These are phyloP conservation scores for Mormyrus iriodes DNA, from an alignment of 2,113 vertebrate species.

Conservation along the genomic window DNA sequence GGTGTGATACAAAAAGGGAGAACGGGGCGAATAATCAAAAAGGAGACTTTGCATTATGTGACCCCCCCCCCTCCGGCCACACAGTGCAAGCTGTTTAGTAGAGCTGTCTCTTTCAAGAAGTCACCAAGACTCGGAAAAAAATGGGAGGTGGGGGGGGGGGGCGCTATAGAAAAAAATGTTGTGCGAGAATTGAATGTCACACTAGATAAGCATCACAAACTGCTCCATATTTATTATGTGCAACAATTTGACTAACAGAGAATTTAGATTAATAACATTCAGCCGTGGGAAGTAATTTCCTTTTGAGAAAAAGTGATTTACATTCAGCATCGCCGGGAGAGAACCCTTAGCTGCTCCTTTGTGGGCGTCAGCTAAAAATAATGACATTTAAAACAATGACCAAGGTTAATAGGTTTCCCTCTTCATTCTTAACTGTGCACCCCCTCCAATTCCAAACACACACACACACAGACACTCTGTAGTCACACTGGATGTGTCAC, in stretches of 20 bases:
- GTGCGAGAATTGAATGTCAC: conserved; percentile 63
- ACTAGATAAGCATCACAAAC: conserved; percentile 70
- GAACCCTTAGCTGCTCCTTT: conserved; percentile 69
- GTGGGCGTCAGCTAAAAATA: conserved; percentile 85
- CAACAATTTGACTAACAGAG: conserved; percentile 90
- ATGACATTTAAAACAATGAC: conserved; percentile 95
- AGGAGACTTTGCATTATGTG: conserved; percentile 12
- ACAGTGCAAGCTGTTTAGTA: conserved; percentile 56
- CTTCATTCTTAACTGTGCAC: conserved; percentile 59
- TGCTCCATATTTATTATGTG: conserved; percentile 91
- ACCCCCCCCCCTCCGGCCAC: background rate
- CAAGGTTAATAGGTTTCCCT: conserved; percentile 92
- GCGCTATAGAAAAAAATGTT: conserved; percentile 42
- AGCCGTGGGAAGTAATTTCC: conserved; percentile 95
- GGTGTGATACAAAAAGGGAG: conserved; percentile 17
- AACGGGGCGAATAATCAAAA: conserved; percentile 5
- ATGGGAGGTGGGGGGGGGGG: conserved; percentile 45
- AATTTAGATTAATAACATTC: conserved; percentile 97
- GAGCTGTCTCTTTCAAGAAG: conserved; percentile 65
- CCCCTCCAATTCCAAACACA: conserved; percentile 25
- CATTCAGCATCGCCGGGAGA: conserved; percentile 82
- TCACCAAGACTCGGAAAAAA: conserved; percentile 54
- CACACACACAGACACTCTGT: background rate
- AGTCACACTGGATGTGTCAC: background rate
- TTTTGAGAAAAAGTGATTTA: conserved; percentile 95